These are phyloP conservation scores for Ectemnius cavifrons DNA, from an alignment of 2,888 invertebrate genomes.

Conservation along the genomic window DNA sequence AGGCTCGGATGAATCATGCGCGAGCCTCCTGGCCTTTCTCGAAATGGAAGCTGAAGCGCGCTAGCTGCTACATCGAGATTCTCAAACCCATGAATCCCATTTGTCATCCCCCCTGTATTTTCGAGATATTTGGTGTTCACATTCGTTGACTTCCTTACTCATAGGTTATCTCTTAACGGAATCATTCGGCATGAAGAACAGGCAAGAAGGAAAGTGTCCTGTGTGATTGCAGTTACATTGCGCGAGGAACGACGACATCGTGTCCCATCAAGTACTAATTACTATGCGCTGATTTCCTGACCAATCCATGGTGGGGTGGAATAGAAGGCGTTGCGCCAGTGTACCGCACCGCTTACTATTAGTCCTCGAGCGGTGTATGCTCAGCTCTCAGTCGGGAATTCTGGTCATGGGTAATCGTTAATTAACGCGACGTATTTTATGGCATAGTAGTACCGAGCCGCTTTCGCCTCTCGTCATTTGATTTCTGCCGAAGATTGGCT, in stretches of 20 bases:
- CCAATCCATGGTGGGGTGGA: conserved; percentile 62
- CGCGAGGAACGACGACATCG: conserved; percentile 36
- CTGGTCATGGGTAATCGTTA: conserved; percentile 71
- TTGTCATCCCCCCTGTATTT: too few species aligned
- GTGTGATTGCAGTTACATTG: conserved; percentile 37
- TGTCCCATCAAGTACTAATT: conserved; percentile 69
- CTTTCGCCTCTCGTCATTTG: conserved; percentile 60
- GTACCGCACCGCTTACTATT: conserved; percentile 45
- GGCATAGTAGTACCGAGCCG: conserved; percentile 39
- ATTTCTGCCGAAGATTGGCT: conserved; percentile 60
- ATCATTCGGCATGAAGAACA: neutral
- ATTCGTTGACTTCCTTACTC: too few species aligned
- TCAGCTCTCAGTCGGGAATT: conserved; percentile 59
- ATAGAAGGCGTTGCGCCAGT: conserved; percentile 54
- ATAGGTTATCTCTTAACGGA: too few species aligned
- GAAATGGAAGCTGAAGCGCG: conserved; percentile 21
- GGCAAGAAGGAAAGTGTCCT: conserved; percentile 10
- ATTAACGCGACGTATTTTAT: conserved; percentile 66
- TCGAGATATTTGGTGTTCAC: too few species aligned
- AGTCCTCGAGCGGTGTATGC: conserved; percentile 40
- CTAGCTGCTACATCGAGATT: conserved; percentile 33
- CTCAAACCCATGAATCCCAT: conserved; percentile 3
- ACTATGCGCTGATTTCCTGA: conserved; percentile 69
- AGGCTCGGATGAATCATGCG: conserved; percentile 52
- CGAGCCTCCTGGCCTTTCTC: conserved; percentile 45